Evolutionary conservation across 2,797 vertebrate genomes (phyloP).

Genomic region (Xerus rutilus): DNA sequence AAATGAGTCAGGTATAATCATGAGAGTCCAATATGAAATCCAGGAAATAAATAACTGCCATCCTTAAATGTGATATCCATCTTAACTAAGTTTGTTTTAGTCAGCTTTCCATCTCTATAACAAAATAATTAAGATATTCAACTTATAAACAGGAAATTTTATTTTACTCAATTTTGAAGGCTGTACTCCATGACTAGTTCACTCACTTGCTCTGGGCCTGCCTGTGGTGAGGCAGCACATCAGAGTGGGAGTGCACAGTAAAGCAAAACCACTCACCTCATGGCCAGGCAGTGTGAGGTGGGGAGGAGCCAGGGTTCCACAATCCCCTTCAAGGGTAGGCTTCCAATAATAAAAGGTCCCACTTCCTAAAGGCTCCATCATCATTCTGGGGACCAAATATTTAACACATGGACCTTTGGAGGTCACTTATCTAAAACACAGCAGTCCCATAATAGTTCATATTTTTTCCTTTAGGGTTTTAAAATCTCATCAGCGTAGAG

Average conservation of each 20-base stretch:
- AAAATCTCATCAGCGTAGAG: neutral
- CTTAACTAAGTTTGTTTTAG: neutral
- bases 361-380: neutral
- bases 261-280: neutral
- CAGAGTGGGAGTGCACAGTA: neutral
- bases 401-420: neutral
- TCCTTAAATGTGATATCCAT: neutral
- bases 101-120: neutral
- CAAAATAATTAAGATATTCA: neutral
- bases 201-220: neutral
- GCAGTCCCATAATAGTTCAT: neutral
- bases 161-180: neutral
- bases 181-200: neutral
- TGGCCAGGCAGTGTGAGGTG: neutral
- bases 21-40: constrained; percentile 13
- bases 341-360: neutral
- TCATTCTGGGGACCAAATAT: neutral
- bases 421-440: neutral
- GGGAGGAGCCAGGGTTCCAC: neutral
- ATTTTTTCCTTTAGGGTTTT: neutral
- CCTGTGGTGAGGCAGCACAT: neutral
- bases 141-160: neutral
- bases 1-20: neutral
- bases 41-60: neutral
- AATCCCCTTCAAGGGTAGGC: neutral